Conservation (phyloP, 2,888 invertebrate genomes). For the Scaptomyza reducta region DNA sequence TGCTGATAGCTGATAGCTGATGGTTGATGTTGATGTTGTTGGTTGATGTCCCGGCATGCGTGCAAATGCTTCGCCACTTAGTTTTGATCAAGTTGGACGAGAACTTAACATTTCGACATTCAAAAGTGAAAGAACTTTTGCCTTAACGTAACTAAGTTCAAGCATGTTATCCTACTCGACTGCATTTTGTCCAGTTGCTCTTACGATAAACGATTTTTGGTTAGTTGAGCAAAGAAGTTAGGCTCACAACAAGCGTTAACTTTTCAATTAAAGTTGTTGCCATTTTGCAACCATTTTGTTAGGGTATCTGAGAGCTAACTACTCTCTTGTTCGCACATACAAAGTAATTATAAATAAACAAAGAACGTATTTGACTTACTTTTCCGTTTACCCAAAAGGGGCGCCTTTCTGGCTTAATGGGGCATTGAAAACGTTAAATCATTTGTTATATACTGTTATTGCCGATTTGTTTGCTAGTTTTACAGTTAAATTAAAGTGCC, state of each 20-base stretch:
- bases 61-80: conserved; percentile 73
- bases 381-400: background rate
- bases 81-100: conserved; percentile 67
- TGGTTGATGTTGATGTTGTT: background rate
- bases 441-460: background rate
- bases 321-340: background rate
- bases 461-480: background rate
- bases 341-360: background rate
- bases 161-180: conserved; percentile 20
- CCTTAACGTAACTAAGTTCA: conserved; percentile 29
- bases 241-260: background rate
- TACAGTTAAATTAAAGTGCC: conserved; percentile 13
- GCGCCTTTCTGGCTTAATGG: background rate
- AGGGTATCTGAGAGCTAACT: background rate
- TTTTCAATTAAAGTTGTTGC: background rate
- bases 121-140: conserved; percentile 66
- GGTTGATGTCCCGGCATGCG: conserved; percentile 57
- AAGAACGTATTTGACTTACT: background rate
- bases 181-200: conserved; percentile 42
- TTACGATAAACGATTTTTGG: conserved; percentile 40
- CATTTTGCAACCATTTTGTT: background rate
- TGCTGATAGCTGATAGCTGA: conserved; percentile 15
- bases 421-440: background rate
- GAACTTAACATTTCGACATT: conserved; percentile 70
- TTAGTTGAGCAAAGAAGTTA: background rate